A percentile compares a stretch with the other conserved stretches of the same genome.
phyloP scores from a whole-genome alignment of 37 sponge, comb jelly and placozoan genomes.

The Amphimedon queenslandica region DNA sequence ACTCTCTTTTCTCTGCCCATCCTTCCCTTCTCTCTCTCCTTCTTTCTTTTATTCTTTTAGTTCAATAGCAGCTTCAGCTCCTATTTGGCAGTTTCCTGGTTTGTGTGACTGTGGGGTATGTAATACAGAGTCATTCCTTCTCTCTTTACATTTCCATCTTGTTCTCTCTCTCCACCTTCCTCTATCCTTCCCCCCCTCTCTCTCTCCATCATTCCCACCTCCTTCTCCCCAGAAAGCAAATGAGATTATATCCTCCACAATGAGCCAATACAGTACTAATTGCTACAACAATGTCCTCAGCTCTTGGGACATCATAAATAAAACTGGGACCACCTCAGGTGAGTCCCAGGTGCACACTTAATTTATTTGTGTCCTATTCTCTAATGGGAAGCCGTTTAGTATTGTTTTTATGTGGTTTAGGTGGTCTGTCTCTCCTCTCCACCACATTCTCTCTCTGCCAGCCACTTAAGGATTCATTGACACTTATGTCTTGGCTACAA shows the following conservation, averaged over 20 bases:
- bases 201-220: too few relatives aligned
- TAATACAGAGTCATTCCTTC: too few relatives aligned
- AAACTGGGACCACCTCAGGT: background rate
- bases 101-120: constrained; percentile 62
- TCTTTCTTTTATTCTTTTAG: too few relatives aligned
- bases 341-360: background rate
- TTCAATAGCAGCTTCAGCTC: constrained; percentile 88
- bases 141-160: too few relatives aligned
- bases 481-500: constrained; percentile 34
- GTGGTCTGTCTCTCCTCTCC: constrained; percentile 40
- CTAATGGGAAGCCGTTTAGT: too few relatives aligned
- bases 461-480: constrained; percentile 1
- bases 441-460: constrained; percentile 52
- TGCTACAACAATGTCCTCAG: constrained; percentile 41
- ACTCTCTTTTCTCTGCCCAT: too few relatives aligned
- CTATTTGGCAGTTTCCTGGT: constrained; percentile 71
- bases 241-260: background rate
- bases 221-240: too few relatives aligned
- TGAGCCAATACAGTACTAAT: background rate
- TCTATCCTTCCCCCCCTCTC: too few relatives aligned
- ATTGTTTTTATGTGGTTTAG: background rate
- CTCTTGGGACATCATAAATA: constrained; percentile 43
- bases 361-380: too few relatives aligned
- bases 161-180: too few relatives aligned
- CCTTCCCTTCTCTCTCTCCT: too few relatives aligned